Base-by-base conservation (phyloP, 2,888 invertebrate species). In the Villa cingulata region DNA sequence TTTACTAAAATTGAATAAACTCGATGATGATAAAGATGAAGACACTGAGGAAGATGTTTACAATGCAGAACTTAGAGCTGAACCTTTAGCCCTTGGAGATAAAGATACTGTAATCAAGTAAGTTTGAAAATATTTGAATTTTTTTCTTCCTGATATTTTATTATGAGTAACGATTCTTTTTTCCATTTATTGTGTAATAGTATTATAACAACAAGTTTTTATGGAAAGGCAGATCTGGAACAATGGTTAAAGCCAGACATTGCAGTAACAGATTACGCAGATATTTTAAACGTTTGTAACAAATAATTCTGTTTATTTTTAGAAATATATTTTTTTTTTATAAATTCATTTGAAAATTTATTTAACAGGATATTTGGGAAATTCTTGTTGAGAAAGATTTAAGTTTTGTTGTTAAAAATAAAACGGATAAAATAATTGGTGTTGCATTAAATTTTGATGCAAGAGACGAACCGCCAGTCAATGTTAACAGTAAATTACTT, bases 181-280 rank as follows among this genome's bases (percentile, higher is more conserved):
- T 15, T 37, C 20, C 20, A 18, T 23, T n/a, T n/a, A n/a, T n/a
- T n/a, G n/a, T n/a, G n/a, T n/a, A 23, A 23, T 64, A 88, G 88
- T 49, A 87, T 89, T 70, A 82, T 90, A 51, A 82, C 85, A 1
- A 78, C 81, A 6, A 89, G 89, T 61, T 90, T 90, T 69, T 85
- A 84, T 65, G 78, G 78, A 59, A 90, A 89, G 67, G 89, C 88
- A 0, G 89, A 90, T 61, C 62, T 91, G 56, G 90, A 90, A 60
- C 78, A 79, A 61, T 87, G 83, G 76, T 63, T 88, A 16, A 77
- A 79, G 52, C 80, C 83, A 3, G 77, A 81, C 49, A 79, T 87
- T 17, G 68, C 73, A 10, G 72, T 76, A 7, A 65, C 71, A 0
- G 86, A 88, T 63, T 89, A 88, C 64, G 72, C 72, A 16, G 76